These are phyloP conservation scores for Salvelinus sp. DNA, from an alignment of 2,113 vertebrate species.

Conservation along the genomic window DNA sequence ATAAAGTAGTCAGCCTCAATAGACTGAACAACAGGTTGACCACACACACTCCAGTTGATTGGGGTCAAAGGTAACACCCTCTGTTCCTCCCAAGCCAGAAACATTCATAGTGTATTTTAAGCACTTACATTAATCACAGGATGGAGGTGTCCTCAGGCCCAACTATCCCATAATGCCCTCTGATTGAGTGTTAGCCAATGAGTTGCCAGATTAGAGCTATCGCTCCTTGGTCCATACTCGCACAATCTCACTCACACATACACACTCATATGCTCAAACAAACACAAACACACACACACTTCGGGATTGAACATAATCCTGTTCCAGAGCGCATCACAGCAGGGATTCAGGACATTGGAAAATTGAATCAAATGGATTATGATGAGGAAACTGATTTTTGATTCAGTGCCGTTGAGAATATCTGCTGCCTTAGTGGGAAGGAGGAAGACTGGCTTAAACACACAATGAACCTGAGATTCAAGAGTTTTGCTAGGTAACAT, in stretches of 20 bases:
- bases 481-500: neutral
- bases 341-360: conserved; percentile 52
- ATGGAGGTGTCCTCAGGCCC: neutral
- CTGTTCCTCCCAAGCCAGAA: conserved; percentile 6
- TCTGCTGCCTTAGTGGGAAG: neutral
- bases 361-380: conserved; percentile 55
- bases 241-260: conserved; percentile 19
- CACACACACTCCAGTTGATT: conserved; percentile 10
- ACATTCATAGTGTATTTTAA: neutral
- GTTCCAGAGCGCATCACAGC: conserved; percentile 44
- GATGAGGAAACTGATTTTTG: conserved; percentile 29
- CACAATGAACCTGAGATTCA: neutral
- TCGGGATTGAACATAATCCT: conserved; percentile 65
- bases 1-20: no score
- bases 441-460: neutral
- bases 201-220: conserved; percentile 53
- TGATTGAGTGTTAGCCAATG: conserved; percentile 49
- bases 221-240: conserved; percentile 27
- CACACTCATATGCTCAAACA: conserved; percentile 14
- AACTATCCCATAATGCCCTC: conserved; percentile 33
- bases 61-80: conserved; percentile 11
- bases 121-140: conserved; percentile 2
- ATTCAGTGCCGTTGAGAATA: conserved; percentile 32
- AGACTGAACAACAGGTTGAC: no score
- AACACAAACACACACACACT: neutral